A percentile compares a stretch with the other conserved stretches of the same genome.
These are phyloP conservation scores for Chrysaora quinquecirrha DNA, from an alignment of 30 jellyfish, hydroid and myxozoan species.

Conservation along the genomic window DNA sequence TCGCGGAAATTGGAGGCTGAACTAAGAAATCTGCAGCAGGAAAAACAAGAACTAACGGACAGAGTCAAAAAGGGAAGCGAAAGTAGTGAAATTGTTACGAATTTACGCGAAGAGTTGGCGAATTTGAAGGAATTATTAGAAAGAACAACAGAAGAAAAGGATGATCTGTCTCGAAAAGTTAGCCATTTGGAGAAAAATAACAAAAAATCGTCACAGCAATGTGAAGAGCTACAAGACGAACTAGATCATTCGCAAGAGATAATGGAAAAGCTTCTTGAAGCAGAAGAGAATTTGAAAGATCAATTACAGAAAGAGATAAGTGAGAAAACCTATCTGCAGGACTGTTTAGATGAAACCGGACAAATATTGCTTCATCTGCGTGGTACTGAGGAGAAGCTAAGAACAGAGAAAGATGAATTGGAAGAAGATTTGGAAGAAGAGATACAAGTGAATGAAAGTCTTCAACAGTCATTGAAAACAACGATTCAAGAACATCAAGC, in stretches of 20 bases:
- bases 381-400: constrained; percentile 71
- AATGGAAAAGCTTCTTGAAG: constrained; percentile 81
- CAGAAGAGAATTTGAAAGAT: constrained; percentile 79
- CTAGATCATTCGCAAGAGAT: constrained; percentile 93
- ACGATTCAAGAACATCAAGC: constrained; percentile 83
- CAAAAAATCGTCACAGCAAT: constrained; percentile 47
- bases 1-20: constrained; percentile 77
- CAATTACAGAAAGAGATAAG: constrained; percentile 64
- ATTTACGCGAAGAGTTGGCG: constrained; percentile 44
- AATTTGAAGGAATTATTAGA: constrained; percentile 45
- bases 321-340: constrained; percentile 89
- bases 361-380: constrained; percentile 77
- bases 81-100: constrained; percentile 31
- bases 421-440: constrained; percentile 94
- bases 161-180: constrained; percentile 61
- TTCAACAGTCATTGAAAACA: constrained; percentile 78
- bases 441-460: constrained; percentile 80
- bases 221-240: constrained; percentile 96
- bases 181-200: constrained; percentile 82
- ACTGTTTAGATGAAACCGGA: constrained; percentile 96
- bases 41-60: constrained; percentile 46
- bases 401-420: constrained; percentile 82
- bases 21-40: constrained; percentile 42
- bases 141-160: constrained; percentile 80
- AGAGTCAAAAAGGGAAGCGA: constrained; percentile 26